Evolutionary conservation across 2,888 invertebrate species (phyloP).

Genomic region (Lasioglossum morio): DNA sequence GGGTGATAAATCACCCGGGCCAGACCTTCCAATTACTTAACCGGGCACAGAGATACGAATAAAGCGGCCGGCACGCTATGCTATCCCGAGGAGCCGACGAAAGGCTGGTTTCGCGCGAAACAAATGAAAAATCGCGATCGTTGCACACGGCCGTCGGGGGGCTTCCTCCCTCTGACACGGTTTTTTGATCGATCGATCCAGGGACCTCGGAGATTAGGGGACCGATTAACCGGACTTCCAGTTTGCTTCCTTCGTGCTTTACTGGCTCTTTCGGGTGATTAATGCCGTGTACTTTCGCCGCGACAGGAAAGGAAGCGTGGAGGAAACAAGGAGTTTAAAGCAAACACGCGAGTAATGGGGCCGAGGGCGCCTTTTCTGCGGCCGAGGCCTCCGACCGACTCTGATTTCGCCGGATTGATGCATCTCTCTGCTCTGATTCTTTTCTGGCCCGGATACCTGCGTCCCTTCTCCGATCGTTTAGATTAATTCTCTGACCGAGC

Average conservation of each 20-base stretch:
- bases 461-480: background rate
- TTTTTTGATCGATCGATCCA: slow-evolving; percentile 47
- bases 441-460: background rate
- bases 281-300: slow-evolving; percentile 28
- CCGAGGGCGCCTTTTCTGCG: slow-evolving; percentile 7
- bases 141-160: background rate
- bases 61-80: slow-evolving; percentile 32
- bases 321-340: slow-evolving; percentile 20
- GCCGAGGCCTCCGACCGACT: background rate
- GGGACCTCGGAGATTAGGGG: slow-evolving; percentile 38
- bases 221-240: slow-evolving; percentile 39
- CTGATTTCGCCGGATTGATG: background rate
- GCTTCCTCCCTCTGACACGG: background rate
- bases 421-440: background rate
- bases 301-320: background rate
- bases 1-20: slow-evolving; percentile 77
- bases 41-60: slow-evolving; percentile 57
- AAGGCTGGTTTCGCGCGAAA: slow-evolving; percentile 30
- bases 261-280: slow-evolving; percentile 37
- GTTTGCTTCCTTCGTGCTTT: slow-evolving; percentile 32
- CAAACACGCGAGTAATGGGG: slow-evolving; percentile 15
- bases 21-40: slow-evolving; percentile 78
- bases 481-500: no score
- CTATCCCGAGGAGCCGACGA: slow-evolving; percentile 31
- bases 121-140: slow-evolving; percentile 40